Conservation (phyloP, 1,140 invertebrate genomes). For the Bemisia tabaci region DNA sequence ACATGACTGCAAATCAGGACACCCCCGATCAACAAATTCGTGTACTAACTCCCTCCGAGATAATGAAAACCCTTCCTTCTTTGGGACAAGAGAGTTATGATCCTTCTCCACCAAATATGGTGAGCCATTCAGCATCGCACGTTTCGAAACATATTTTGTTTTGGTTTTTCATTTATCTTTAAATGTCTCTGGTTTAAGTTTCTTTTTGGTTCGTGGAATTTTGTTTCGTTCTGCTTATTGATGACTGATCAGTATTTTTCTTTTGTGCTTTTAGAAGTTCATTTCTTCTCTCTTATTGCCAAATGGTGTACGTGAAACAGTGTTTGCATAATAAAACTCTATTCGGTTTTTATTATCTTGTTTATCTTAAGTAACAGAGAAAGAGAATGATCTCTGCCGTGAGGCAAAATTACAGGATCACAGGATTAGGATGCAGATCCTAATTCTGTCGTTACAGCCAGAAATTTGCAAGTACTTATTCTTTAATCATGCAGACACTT, state of each 20-base stretch:
- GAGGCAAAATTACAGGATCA: no score
- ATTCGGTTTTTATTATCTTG: no score
- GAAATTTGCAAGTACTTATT: no score
- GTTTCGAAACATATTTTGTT: slow-evolving; percentile 14
- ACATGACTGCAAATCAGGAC: neutral
- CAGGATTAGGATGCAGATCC: no score
- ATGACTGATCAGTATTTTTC: neutral
- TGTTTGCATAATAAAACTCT: no score
- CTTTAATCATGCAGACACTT: no score
- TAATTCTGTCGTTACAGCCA: no score
- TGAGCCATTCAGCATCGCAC: slow-evolving; percentile 32
- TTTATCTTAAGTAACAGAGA: no score
- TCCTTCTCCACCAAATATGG: slow-evolving; percentile 34
- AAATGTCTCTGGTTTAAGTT: slow-evolving; percentile 13
- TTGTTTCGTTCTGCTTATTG: slow-evolving; percentile 11
- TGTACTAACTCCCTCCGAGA: slow-evolving; percentile 70
- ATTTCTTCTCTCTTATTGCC: slow-evolving; percentile 1
- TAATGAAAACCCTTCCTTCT: slow-evolving; percentile 71
- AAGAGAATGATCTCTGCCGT: no score
- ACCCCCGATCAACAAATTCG: slow-evolving; percentile 59
- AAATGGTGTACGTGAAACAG: slow-evolving; percentile 5
- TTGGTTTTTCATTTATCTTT: slow-evolving; percentile 13
- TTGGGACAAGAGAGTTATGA: slow-evolving; percentile 55
- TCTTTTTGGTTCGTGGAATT: slow-evolving; percentile 17
- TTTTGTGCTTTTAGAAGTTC: slow-evolving; percentile 3